Percentiles rank a stretch among this genome's conserved stretches.
phyloP scores from a whole-genome alignment of 1,140 invertebrate genomes.

The Drosophila busckii region DNA sequence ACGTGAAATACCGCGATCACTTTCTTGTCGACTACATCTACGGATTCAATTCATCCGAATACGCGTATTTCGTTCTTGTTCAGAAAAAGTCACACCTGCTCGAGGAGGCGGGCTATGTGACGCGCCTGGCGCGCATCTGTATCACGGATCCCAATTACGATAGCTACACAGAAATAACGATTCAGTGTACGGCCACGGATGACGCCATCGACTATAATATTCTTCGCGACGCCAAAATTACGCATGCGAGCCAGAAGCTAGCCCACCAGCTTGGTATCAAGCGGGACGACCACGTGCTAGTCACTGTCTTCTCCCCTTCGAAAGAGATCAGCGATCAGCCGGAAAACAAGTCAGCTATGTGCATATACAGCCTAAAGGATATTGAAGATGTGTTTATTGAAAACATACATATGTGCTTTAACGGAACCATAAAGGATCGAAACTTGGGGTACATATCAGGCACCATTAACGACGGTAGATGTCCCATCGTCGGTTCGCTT shows the following conservation, averaged over 20 bases:
- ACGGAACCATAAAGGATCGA: constrained; percentile 92
- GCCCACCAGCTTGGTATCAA: constrained; percentile 89
- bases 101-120: constrained; percentile 93
- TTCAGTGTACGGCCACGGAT: constrained; percentile 86
- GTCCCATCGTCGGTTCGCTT: constrained; percentile 89
- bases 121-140: constrained; percentile 93
- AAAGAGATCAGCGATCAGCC: constrained; percentile 90
- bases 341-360: constrained; percentile 88
- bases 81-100: constrained; percentile 95
- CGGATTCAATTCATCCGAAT: constrained; percentile 96
- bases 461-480: constrained; percentile 92
- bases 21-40: constrained; percentile 97
- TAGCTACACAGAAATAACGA: constrained; percentile 95
- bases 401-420: constrained; percentile 98
- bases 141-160: constrained; percentile 96
- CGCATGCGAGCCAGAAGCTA: constrained; percentile 88
- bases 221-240: constrained; percentile 93
- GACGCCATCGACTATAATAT: constrained; percentile 87
- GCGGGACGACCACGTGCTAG: constrained; percentile 87
- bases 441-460: constrained; percentile 97
- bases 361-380: constrained; percentile 90
- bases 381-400: constrained; percentile 96
- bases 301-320: constrained; percentile 91
- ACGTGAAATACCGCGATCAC: constrained; percentile 96
- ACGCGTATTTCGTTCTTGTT: constrained; percentile 96